Conservation (phyloP, 2,113 vertebrate genomes). For the Scortum barcoo region DNA sequence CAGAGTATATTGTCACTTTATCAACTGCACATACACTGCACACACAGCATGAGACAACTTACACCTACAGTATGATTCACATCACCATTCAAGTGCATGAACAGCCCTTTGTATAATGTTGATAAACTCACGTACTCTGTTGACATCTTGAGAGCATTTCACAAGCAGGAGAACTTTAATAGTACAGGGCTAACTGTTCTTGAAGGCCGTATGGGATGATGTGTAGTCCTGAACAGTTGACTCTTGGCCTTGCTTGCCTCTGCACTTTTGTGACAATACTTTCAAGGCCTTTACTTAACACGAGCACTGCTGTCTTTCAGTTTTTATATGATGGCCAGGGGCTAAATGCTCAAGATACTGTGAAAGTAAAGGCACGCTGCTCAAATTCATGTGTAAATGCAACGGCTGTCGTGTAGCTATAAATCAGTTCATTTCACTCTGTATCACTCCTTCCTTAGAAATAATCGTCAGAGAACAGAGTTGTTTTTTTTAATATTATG, state of each 20-base stretch:
- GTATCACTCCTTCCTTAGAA: neutral
- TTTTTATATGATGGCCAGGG: constrained; percentile 40
- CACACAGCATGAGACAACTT: neutral
- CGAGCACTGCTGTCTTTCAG: constrained; percentile 54
- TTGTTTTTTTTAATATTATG: neutral
- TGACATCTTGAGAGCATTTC: constrained; percentile 34
- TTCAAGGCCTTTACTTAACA: constrained; percentile 81
- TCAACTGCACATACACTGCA: neutral
- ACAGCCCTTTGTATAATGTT: constrained; percentile 14
- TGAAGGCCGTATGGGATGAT: constrained; percentile 72
- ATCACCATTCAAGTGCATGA: neutral
- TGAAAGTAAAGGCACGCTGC: neutral
- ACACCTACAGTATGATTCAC: neutral
- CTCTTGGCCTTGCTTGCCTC: constrained; percentile 80
- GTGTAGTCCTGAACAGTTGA: constrained; percentile 66
- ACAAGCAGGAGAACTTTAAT: constrained; percentile 39
- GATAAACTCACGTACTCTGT: constrained; percentile 17
- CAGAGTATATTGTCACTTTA: neutral
- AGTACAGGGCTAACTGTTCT: constrained; percentile 39
- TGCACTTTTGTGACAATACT: constrained; percentile 81
- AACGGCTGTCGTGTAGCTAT: neutral
- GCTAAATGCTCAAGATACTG: constrained; percentile 23
- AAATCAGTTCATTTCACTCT: neutral
- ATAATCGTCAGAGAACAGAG: neutral
- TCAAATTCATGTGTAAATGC: constrained; percentile 8